Evolutionary conservation across 2,113 vertebrate genomes (phyloP), one percentile per base, ranked within the genome.

Genomic region (Orthochromis malagaraziensis): DNA sequence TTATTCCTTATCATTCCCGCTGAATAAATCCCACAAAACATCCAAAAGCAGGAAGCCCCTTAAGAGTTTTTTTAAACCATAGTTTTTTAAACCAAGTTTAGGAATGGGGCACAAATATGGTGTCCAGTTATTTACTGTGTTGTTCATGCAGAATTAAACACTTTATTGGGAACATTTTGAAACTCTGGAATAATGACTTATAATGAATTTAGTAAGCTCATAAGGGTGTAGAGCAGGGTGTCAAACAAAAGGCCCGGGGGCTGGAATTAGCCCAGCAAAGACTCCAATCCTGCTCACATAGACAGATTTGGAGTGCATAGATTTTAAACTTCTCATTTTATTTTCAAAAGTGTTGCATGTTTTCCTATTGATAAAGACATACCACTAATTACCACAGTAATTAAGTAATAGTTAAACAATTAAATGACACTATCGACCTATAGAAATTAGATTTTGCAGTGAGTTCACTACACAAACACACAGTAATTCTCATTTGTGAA

Each of bases 371-470:
- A 12, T n/a, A 65, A 65, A 65, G 60, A 21, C 60, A 38, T 65
- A 65, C 31, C 17, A 63, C 31, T 35, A n/a, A 63, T 63, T n/a
- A 35, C 0, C 6, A 63, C 58, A 35, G 58, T 35, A 35, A 63
- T 63, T 3, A 63, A 35, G 6, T n/a, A 35, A 65, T 65, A n/a
- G 9, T 35, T n/a, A 65, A 35, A 65, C 17, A 65, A 65, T 65
- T 35, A 35, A 65, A n/a, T 65, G 60, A 63, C 17, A 0, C 16
- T 0, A 0, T 60, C 0, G 16, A 63, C 58, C 29, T 33, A 19
- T 19, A 19, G 29, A 63, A 33, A 33, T 33, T 63, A 0, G 58
- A 63, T 63, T 63, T 12, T 63, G 31, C 31, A 63, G 58, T 63
- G 58, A 63, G 31, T n/a, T 63, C 58, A 63, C 58, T 35, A 2